Evolutionary conservation across 2,113 vertebrate species (phyloP).

Genomic region (Cygnus atratus): DNA sequence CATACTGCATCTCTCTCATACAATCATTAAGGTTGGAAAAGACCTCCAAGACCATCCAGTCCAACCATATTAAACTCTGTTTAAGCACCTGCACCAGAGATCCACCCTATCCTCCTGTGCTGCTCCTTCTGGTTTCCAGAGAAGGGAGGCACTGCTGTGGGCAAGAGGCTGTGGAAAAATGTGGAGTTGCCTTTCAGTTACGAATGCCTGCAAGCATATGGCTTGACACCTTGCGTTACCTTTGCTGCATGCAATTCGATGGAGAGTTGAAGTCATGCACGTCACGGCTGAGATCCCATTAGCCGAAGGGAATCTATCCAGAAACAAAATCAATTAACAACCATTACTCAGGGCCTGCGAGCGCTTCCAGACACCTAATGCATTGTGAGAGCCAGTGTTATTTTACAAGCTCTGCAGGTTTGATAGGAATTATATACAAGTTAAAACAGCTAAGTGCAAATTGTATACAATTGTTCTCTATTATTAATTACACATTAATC

Average conservation of each 20-base stretch:
- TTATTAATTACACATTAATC: constrained; percentile 41
- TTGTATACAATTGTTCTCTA: neutral
- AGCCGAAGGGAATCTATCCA: constrained; percentile 9
- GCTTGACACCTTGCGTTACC: neutral
- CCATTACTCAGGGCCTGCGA: neutral
- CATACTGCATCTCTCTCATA: neutral
- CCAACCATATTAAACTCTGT: too few species aligned
- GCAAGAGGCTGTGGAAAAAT: neutral
- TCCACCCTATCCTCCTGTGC: neutral
- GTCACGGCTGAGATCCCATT: neutral
- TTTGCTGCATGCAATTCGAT: accelerated
- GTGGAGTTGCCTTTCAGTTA: neutral
- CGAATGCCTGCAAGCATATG: neutral
- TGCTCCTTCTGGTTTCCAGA: neutral
- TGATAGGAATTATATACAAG: neutral
- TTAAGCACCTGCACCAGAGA: neutral
- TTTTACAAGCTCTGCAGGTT: constrained; percentile 19
- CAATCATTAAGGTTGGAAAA: too few species aligned
- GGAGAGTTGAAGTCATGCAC: neutral
- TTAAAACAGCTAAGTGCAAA: neutral
- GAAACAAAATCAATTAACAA: constrained; percentile 31
- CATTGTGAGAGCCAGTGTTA: neutral
- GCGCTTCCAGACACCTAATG: neutral
- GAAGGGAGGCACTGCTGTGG: neutral
- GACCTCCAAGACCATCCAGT: too few species aligned